Evolutionary conservation across 2,888 invertebrate species (phyloP).

Genomic region (Sisyra terminalis): DNA sequence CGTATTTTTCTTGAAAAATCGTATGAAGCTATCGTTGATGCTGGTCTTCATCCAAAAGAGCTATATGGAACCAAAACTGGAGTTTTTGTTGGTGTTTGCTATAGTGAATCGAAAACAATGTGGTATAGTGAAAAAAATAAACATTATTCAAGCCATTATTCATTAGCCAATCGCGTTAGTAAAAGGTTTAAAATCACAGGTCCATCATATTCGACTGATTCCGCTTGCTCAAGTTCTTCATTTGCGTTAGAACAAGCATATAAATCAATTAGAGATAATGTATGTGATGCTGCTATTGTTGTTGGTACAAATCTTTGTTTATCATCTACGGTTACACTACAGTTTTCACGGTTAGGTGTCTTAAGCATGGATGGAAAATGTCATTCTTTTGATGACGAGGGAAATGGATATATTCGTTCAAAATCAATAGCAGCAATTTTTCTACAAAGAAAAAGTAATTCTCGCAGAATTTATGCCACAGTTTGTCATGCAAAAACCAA

Average conservation of each 20-base stretch:
- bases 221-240: conserved; percentile 85
- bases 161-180: conserved; percentile 68
- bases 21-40: conserved; percentile 41
- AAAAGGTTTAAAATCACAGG: conserved; percentile 78
- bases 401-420: conserved; percentile 69
- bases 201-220: conserved; percentile 77
- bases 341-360: conserved; percentile 66
- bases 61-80: conserved; percentile 58
- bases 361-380: conserved; percentile 74
- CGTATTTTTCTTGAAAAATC: conserved; percentile 40
- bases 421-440: conserved; percentile 57
- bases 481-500: too few relatives aligned
- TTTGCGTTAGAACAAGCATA: conserved; percentile 75
- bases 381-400: conserved; percentile 76
- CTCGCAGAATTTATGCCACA: too few relatives aligned
- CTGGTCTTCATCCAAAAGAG: conserved; percentile 48
- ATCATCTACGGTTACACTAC: conserved; percentile 75
- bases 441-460: conserved; percentile 44
- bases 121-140: conserved; percentile 35
- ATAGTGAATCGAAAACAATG: conserved; percentile 59
- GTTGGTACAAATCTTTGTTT: conserved; percentile 74
- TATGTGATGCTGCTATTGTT: conserved; percentile 79
- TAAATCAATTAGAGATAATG: conserved; percentile 55
- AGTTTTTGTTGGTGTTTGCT: conserved; percentile 63
- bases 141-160: conserved; percentile 1